These are phyloP conservation scores for Clytia hemisphaerica DNA, from an alignment of 30 jellyfish, hydroid and myxozoan species.

Conservation along the genomic window DNA sequence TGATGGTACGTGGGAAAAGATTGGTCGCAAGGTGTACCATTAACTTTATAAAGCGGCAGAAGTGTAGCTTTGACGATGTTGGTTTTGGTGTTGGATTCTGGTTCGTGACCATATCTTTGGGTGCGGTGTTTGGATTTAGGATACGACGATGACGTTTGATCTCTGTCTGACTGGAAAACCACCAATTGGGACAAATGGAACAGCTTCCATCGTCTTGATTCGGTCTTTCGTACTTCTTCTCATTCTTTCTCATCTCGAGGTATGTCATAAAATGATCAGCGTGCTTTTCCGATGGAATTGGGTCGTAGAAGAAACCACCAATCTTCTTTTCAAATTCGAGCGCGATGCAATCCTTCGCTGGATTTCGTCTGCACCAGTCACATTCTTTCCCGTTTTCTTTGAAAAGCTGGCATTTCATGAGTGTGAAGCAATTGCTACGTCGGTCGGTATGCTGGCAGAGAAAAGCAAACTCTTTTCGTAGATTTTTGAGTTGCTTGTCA, in stretches of 20 bases:
- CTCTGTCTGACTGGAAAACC: conserved; percentile 1
- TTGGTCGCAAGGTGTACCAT: too few relatives aligned
- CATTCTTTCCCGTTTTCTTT: neutral
- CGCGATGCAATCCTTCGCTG: neutral
- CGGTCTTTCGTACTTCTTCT: too few relatives aligned
- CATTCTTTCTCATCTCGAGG: too few relatives aligned
- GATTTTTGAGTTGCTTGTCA: neutral
- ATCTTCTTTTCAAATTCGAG: neutral
- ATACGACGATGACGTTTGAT: conserved; percentile 9
- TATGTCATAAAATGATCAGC: too few relatives aligned
- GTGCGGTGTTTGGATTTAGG: neutral
- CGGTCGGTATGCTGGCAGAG: conserved; percentile 1
- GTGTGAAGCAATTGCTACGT: neutral
- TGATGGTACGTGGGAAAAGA: neutral
- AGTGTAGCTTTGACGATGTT: neutral
- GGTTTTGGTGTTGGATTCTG: neutral
- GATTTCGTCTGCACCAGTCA: neutral
- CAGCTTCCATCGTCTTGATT: neutral
- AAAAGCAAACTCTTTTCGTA: neutral
- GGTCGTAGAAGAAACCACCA: too few relatives aligned
- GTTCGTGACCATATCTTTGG: neutral
- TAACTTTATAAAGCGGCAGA: too few relatives aligned
- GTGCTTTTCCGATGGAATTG: too few relatives aligned
- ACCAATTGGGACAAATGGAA: neutral
- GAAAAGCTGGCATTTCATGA: too few relatives aligned